phyloP scores from a whole-genome alignment of 23 tunicate species.

The Trididemnum clinides region DNA sequence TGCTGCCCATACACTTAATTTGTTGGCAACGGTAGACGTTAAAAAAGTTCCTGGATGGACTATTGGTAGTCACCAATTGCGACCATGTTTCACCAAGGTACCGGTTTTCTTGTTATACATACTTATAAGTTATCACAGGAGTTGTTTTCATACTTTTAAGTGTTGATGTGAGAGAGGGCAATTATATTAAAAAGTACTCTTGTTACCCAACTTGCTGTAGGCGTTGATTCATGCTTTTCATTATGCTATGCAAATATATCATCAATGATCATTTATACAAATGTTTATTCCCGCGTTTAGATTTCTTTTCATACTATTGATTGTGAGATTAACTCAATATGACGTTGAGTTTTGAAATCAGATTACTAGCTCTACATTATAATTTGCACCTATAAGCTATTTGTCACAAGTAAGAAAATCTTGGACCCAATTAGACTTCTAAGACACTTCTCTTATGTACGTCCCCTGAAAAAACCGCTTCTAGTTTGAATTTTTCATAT shows the following conservation, averaged over 20 bases:
- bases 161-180: background rate
- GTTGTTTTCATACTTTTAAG: background rate
- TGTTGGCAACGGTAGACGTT: constrained; percentile 15
- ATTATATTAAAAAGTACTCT: background rate
- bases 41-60: constrained; percentile 16
- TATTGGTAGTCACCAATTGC: constrained; percentile 3
- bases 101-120: background rate
- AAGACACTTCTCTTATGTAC: background rate
- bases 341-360: background rate
- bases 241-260: background rate
- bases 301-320: background rate
- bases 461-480: background rate
- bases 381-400: background rate
- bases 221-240: background rate
- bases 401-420: background rate
- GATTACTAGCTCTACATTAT: too few species aligned
- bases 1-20: constrained; percentile 13
- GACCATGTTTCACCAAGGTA: constrained; percentile 5
- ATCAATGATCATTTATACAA: background rate
- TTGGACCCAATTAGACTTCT: background rate
- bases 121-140: background rate
- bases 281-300: background rate
- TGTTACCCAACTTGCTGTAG: too few species aligned
- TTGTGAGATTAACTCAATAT: background rate
- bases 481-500: background rate